Conservation (phyloP, 2,797 vertebrate species). For the Sardinella longiceps region DNA sequence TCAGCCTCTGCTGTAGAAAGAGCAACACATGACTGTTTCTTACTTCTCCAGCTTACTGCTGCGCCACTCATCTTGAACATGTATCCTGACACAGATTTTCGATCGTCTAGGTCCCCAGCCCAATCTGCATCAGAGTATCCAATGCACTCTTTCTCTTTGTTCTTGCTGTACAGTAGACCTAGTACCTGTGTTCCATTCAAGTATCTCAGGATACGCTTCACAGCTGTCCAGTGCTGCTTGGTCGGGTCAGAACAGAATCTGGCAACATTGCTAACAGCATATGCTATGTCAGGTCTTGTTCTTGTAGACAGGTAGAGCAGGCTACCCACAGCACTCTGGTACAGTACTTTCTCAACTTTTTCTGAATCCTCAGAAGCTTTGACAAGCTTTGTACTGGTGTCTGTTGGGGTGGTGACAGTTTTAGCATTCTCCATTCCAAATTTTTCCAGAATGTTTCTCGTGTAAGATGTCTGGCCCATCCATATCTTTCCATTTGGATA, state of each 20-base stretch:
- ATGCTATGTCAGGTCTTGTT: slow-evolving; percentile 12
- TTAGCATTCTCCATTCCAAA: slow-evolving; percentile 1
- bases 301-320: background rate
- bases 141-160: slow-evolving; percentile 3
- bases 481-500: slow-evolving; percentile 5
- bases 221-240: slow-evolving; percentile 5
- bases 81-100: background rate
- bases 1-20: background rate
- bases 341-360: background rate
- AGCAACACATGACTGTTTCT: background rate
- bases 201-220: background rate
- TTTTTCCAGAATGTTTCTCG: background rate
- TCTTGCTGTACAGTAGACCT: background rate
- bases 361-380: background rate
- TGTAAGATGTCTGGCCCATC: background rate
- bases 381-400: background rate
- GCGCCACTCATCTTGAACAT: background rate
- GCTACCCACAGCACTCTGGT: background rate
- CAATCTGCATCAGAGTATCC: slow-evolving; percentile 7
- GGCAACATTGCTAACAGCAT: background rate
- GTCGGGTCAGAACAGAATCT: slow-evolving; percentile 11
- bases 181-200: background rate
- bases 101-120: background rate
- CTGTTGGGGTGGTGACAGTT: background rate
- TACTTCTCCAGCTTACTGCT: background rate